phyloP scores from a whole-genome alignment of 2,797 vertebrate genomes.

The Microchirus variegatus region DNA sequence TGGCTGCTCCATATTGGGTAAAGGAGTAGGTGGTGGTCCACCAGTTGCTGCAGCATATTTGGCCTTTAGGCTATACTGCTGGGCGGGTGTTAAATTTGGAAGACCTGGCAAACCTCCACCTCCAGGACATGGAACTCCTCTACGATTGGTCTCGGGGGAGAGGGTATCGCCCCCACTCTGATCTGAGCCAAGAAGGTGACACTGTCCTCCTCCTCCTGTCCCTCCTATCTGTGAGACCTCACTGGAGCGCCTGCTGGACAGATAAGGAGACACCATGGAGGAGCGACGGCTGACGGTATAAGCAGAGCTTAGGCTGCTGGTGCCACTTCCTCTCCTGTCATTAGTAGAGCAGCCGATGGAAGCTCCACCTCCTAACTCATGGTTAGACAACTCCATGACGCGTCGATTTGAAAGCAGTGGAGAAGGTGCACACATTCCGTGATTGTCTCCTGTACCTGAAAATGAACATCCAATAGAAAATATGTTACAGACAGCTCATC shows the following conservation, averaged over 20 bases:
- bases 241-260: conserved; percentile 84
- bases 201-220: conserved; percentile 58
- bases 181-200: conserved; percentile 72
- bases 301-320: conserved; percentile 93
- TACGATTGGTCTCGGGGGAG: conserved; percentile 80
- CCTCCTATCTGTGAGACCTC: conserved; percentile 83
- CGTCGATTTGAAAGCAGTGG: conserved; percentile 83
- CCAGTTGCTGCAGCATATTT: conserved; percentile 92
- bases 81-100: conserved; percentile 87
- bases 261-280: conserved; percentile 89
- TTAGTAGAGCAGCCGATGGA: conserved; percentile 62
- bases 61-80: conserved; percentile 92
- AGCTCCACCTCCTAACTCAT: conserved; percentile 70
- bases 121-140: conserved; percentile 74
- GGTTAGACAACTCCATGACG: conserved; percentile 83
- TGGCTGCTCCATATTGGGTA: conserved; percentile 84
- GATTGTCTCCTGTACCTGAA: conserved; percentile 78
- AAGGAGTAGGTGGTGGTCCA: conserved; percentile 87
- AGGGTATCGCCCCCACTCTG: conserved; percentile 74
- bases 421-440: conserved; percentile 79
- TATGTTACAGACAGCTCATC: not conserved
- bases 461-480: conserved; percentile 22
- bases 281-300: conserved; percentile 96
- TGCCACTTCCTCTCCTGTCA: conserved; percentile 91
- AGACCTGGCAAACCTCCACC: conserved; percentile 82